Evolutionary conservation across 2,113 vertebrate species (phyloP).

Genomic region (Ascaphus truei): DNA sequence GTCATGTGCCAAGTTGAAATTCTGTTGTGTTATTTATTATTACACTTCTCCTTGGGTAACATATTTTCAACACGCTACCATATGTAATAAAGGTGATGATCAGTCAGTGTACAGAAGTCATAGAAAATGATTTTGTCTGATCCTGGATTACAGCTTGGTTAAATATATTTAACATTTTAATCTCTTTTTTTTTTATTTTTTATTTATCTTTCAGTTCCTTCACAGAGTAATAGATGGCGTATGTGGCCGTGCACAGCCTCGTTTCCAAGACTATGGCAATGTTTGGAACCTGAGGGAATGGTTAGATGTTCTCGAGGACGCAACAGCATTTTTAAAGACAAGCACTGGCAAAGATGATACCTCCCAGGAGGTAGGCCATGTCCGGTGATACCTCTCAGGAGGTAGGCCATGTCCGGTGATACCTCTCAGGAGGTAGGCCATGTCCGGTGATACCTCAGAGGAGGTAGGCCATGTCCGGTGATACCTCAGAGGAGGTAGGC

Average conservation of each 20-base stretch:
- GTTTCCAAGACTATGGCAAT: conserved; percentile 63
- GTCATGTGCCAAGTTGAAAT: too few relatives aligned
- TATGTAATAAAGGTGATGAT: too few relatives aligned
- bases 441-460: conserved; percentile 68
- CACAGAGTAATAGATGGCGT: conserved; percentile 84
- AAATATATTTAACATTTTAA: too few relatives aligned
- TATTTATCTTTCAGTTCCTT: conserved; percentile 65
- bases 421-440: conserved; percentile 78
- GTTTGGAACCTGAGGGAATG: conserved; percentile 79
- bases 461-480: too few relatives aligned
- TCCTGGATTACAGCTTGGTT: too few relatives aligned
- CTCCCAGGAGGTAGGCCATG: conserved; percentile 79
- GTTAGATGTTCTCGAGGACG: conserved; percentile 65
- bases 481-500: too few relatives aligned
- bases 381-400: conserved; percentile 72
- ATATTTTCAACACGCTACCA: too few relatives aligned
- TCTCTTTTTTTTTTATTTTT: fast-evolving
- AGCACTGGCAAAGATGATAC: conserved; percentile 65
- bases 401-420: conserved; percentile 69
- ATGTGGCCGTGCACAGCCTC: conserved; percentile 73
- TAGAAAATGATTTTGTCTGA: too few relatives aligned
- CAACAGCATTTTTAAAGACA: conserved; percentile 58
- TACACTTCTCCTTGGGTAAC: too few relatives aligned
- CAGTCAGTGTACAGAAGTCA: too few relatives aligned
- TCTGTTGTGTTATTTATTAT: too few relatives aligned